These are phyloP conservation scores for Criorhina ranunculi DNA, from an alignment of 2,888 invertebrate species.

Conservation along the genomic window DNA sequence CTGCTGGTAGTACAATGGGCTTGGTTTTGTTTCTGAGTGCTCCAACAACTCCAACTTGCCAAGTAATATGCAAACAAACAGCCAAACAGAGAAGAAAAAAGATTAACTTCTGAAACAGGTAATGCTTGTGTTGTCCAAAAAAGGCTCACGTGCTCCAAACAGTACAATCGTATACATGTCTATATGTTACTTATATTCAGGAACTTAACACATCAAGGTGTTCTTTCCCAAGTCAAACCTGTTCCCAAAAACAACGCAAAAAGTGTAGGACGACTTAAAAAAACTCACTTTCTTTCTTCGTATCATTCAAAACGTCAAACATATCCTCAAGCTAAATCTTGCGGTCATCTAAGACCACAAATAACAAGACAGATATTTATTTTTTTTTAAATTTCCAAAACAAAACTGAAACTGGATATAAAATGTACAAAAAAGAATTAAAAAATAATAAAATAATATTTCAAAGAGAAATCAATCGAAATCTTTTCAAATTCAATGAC, in stretches of 20 bases:
- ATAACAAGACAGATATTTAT: neutral
- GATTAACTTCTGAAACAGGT: too few species aligned
- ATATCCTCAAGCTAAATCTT: neutral
- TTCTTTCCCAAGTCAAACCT: neutral
- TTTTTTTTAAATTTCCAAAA: neutral
- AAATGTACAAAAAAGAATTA: neutral
- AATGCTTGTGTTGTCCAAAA: too few species aligned
- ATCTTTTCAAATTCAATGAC: neutral
- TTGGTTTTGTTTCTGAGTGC: too few species aligned
- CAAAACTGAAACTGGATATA: neutral
- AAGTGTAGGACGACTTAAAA: neutral
- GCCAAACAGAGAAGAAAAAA: too few species aligned
- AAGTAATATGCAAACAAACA: too few species aligned
- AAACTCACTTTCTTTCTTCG: neutral
- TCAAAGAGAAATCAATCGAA: conserved; percentile 12
- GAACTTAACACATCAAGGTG: too few species aligned
- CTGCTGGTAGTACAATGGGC: too few species aligned
- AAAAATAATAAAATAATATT: neutral
- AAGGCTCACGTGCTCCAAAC: too few species aligned
- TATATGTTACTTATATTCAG: too few species aligned
- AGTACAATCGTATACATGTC: too few species aligned
- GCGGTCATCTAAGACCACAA: neutral
- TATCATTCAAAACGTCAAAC: conserved; percentile 6
- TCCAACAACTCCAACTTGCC: too few species aligned
- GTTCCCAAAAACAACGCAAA: neutral